Evolutionary conservation across 2,113 vertebrate species (phyloP).

Genomic region (Cephalopterus ornatus): DNA sequence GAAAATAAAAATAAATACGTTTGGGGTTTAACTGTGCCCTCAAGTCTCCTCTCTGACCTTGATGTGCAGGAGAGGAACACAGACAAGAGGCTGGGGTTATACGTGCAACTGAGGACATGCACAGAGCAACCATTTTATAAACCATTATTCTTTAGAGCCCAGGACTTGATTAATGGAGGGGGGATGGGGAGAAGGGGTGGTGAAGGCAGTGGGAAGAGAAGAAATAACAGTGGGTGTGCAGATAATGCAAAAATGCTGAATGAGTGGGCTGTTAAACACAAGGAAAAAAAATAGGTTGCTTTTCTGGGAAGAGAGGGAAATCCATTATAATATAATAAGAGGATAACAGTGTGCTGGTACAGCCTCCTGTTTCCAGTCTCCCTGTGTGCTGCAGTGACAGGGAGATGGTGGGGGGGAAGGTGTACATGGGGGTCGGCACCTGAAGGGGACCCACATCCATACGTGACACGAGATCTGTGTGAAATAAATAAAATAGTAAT

Average conservation of each 20-base stretch:
- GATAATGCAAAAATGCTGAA: background rate
- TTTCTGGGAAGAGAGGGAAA: background rate
- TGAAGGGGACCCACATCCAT: too few species aligned
- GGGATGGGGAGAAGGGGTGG: background rate
- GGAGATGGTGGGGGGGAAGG: background rate
- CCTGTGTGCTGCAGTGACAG: background rate
- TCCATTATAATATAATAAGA: background rate
- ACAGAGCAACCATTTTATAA: slow-evolving; percentile 10
- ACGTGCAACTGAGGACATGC: background rate
- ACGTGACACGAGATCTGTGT: rapidly evolving
- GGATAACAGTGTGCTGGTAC: background rate
- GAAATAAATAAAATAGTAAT: background rate
- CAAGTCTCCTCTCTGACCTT: background rate
- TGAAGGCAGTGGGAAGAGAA: background rate
- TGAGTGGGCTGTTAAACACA: background rate
- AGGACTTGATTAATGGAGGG: background rate
- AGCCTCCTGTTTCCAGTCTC: background rate
- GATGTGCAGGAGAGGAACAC: background rate
- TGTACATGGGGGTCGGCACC: too few species aligned
- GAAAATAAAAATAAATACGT: background rate
- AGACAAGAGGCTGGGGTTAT: background rate
- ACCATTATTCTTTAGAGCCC: background rate
- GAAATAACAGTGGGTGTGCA: background rate
- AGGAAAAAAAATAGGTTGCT: background rate
- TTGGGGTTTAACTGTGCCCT: background rate